A percentile compares a stretch with the other conserved stretches of the same genome.
phyloP scores from a whole-genome alignment of 2,797 vertebrate genomes.

The Sorex maritimensis region DNA sequence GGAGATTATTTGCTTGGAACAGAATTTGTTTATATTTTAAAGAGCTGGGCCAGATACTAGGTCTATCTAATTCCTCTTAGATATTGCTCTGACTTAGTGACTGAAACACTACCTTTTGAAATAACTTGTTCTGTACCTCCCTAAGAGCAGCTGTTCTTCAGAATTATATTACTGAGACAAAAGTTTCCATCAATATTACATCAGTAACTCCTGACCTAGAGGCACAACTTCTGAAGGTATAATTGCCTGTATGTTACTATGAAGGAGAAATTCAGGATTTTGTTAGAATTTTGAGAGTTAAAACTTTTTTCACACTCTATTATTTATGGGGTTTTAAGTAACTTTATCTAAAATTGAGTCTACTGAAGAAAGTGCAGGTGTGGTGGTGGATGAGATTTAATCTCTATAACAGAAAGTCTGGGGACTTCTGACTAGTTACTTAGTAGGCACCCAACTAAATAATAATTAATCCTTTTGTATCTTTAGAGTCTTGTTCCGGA shows the following conservation, averaged over 20 bases:
- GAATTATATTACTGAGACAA: background rate
- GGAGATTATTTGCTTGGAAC: slow-evolving; percentile 4
- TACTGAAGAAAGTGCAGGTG: background rate
- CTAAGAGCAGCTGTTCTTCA: background rate
- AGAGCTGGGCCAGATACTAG: background rate
- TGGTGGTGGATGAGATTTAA: background rate
- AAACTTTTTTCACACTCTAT: background rate
- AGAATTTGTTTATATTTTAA: slow-evolving; percentile 13
- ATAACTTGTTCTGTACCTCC: background rate
- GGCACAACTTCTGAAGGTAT: background rate
- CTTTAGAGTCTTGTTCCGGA: slow-evolving; percentile 61
- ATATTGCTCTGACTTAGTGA: background rate
- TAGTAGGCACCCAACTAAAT: background rate
- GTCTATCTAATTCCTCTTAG: background rate
- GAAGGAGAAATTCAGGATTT: background rate
- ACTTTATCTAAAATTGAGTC: background rate
- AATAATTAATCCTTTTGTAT: slow-evolving; percentile 19
- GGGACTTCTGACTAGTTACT: background rate
- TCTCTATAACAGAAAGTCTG: background rate
- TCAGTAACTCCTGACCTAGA: background rate
- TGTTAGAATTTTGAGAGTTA: slow-evolving; percentile 5
- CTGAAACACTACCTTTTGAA: background rate
- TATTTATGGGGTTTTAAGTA: background rate
- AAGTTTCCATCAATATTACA: slow-evolving; percentile 11
- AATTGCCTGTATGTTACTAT: background rate